Percentiles rank a stretch among this genome's conserved stretches.
These are phyloP conservation scores for Anabas testudineus DNA, from an alignment of 2,797 vertebrate genomes.

Conservation along the genomic window DNA sequence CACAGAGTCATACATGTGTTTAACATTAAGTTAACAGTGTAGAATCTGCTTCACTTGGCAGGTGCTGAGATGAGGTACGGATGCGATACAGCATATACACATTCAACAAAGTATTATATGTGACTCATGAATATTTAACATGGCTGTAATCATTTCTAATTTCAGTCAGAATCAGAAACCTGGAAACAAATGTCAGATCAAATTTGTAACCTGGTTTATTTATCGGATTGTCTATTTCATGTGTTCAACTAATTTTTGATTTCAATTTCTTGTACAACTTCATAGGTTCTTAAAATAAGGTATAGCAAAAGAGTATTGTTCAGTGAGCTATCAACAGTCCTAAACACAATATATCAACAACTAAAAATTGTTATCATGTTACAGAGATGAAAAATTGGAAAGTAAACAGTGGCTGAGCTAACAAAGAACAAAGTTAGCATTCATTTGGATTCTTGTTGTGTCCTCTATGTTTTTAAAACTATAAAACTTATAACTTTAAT, in stretches of 20 bases:
- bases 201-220: no score
- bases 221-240: no score
- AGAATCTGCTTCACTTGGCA: background rate
- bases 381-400: background rate
- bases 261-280: no score
- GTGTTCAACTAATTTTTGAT: no score
- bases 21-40: background rate
- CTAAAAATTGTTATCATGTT: no score
- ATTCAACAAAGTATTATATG: background rate
- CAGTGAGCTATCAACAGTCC: no score
- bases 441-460: no score
- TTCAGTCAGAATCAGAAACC: background rate
- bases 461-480: no score
- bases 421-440: background rate
- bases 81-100: background rate
- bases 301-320: background rate
- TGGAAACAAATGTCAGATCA: no score
- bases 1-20: slow-evolving; percentile 33
- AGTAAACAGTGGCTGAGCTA: background rate
- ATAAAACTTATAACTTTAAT: background rate
- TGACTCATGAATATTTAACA: background rate
- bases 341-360: background rate
- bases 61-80: background rate
- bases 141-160: background rate
- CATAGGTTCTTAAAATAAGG: no score